Base-by-base conservation (phyloP, 2,797 vertebrate genomes). In the Enteromius paludinosus region DNA sequence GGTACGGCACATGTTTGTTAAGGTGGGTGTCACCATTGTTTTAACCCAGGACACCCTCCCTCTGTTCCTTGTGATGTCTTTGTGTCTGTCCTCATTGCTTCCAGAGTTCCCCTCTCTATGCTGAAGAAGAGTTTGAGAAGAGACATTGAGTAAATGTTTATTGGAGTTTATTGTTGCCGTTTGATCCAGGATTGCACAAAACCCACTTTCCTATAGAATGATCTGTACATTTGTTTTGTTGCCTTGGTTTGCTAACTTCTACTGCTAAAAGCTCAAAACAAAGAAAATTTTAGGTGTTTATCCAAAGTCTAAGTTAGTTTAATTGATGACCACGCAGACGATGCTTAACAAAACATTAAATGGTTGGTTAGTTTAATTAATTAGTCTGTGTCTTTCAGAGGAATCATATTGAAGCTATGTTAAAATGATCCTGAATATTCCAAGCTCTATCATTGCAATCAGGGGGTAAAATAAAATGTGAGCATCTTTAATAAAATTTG, bases 11-110 rank as follows among this genome's bases (percentile, higher is more conserved):
- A 92, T 92, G 92, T 94, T 94, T 94, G 92, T 93, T 81, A 83
- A 87, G 88, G 92, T 92, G 88, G 93, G 92, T 88, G 86, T 87
- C 88, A 90, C 91, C 94, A 94, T 95, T 95, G 93, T 94, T 94
- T 95, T 94, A 93, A 93, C 93, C 92, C 71, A 91, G 82, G 90
- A 87, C 76, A 71, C 87, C 85, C 84, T 88, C 88, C 85, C 66
- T 85, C 72, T 69, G 75, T 56, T 79, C 65, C 85, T 83, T 86
- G 75, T 88, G 84, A 88, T 87, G 82, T 84, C 87, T 88, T 86
- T 88, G 83, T 86, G 74, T 76, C 61, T 4, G 15, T 73, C 76
- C 71, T 84, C 79, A 74, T 85, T 81, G 72, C 77, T 83, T 86
- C 72, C 64, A 62, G 77, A 78, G 74, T 72, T 69, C 78, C 72